phyloP scores from a whole-genome alignment of 2,888 invertebrate species.

The Pristionchus maxplancki region DNA sequence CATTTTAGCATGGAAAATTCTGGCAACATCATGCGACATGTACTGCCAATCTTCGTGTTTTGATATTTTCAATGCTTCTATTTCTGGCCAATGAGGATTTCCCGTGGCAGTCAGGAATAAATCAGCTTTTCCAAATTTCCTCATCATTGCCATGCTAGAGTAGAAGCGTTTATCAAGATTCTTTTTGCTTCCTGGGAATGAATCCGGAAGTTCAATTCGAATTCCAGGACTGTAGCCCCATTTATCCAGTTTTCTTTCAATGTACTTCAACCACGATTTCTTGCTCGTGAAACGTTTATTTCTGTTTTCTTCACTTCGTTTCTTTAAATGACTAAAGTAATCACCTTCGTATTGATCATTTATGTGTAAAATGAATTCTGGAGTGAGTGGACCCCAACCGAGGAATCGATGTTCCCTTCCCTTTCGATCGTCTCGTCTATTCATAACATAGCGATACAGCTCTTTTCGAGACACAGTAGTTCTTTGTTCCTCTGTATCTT shows the following conservation, averaged over 20 bases:
- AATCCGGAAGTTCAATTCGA: not conserved
- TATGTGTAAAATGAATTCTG: not conserved
- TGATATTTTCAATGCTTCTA: constrained; percentile 57
- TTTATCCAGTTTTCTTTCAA: constrained; percentile 11
- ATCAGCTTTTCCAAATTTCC: constrained; percentile 65
- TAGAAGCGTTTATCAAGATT: constrained; percentile 68
- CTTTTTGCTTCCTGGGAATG: constrained; percentile 75
- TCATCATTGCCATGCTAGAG: constrained; percentile 68
- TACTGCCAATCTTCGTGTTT: constrained; percentile 56
- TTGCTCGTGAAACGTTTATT: not conserved
- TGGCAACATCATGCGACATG: constrained; percentile 65
- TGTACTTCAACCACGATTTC: not conserved
- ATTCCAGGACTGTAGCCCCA: not conserved
- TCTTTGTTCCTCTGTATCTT: not conserved
- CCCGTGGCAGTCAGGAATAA: constrained; percentile 77
- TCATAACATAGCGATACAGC: not conserved
- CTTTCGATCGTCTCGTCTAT: not conserved
- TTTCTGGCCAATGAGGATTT: constrained; percentile 75
- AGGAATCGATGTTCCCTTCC: not conserved
- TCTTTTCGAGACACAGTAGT: not conserved
- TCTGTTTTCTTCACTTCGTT: not conserved
- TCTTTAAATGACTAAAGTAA: not conserved
- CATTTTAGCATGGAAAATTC: constrained; percentile 69
- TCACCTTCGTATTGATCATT: not conserved
- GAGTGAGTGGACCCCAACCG: not conserved